These are phyloP conservation scores for Eilema caniola DNA, from an alignment of 2,888 invertebrate genomes.

Conservation along the genomic window DNA sequence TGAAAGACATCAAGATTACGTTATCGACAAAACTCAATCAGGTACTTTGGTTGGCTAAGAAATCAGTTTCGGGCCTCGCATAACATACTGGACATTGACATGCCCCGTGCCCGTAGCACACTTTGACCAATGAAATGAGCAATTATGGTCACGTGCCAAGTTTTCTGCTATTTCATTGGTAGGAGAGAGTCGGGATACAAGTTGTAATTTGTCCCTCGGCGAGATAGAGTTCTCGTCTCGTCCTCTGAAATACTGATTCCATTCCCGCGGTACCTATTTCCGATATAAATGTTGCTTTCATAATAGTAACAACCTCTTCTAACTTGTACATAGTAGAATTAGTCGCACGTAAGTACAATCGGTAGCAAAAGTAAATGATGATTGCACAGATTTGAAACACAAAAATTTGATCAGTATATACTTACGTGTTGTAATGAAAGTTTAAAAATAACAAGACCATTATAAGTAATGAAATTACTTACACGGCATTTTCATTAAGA, in stretches of 20 bases:
- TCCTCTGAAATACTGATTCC: too few species aligned
- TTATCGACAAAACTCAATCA: conserved; percentile 67
- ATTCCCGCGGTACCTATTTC: too few species aligned
- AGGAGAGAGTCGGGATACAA: neutral
- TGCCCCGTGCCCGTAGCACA: neutral
- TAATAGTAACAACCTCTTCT: neutral
- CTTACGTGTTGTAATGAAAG: too few species aligned
- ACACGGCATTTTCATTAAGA: too few species aligned
- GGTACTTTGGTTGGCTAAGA: conserved; percentile 62
- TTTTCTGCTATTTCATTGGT: neutral
- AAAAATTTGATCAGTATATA: too few species aligned
- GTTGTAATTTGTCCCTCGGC: neutral
- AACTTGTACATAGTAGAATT: neutral
- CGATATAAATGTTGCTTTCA: neutral
- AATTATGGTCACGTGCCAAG: neutral
- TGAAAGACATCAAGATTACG: conserved; percentile 58
- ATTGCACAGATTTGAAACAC: too few species aligned
- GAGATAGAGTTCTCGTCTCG: too few species aligned
- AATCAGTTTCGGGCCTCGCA: neutral
- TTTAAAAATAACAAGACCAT: too few species aligned
- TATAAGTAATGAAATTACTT: too few species aligned
- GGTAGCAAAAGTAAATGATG: too few species aligned
- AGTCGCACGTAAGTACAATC: neutral
- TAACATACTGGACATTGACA: neutral
- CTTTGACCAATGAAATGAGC: neutral